Evolutionary conservation across 2,113 vertebrate genomes (phyloP).

Genomic region (Cairina moschata): DNA sequence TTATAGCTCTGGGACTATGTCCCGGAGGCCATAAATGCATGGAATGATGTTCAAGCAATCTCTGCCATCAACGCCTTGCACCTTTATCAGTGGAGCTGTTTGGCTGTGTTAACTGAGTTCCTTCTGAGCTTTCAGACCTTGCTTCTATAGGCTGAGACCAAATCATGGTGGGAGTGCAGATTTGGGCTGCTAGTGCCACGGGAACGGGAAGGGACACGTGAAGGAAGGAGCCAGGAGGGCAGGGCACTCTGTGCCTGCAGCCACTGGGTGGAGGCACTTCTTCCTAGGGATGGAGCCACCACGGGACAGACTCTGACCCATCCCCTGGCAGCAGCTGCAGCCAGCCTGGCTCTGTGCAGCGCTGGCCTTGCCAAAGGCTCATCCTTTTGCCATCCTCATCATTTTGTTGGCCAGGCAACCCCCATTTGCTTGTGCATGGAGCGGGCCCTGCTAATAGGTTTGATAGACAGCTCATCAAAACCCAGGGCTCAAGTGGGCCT

Average conservation of each 20-base stretch:
- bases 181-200: neutral
- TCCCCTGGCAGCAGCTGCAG: neutral
- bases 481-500: conserved; percentile 5
- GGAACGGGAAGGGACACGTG: neutral
- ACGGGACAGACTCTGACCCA: rapidly evolving
- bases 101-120: neutral
- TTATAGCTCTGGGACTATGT: neutral
- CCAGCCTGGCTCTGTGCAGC: neutral
- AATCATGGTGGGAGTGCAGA: neutral
- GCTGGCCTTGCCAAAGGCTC: neutral
- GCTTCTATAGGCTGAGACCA: neutral
- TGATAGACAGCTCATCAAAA: conserved; percentile 48
- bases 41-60: neutral
- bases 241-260: neutral
- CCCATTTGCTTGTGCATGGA: neutral
- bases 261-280: neutral
- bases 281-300: neutral
- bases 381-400: neutral
- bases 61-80: neutral
- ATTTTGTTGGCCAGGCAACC: neutral
- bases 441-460: neutral
- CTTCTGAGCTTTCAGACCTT: neutral
- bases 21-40: neutral
- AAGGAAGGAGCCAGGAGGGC: neutral
- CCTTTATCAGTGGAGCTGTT: neutral